Base-by-base conservation (phyloP, 2,797 vertebrate species). In the Pelobates cultripes region DNA sequence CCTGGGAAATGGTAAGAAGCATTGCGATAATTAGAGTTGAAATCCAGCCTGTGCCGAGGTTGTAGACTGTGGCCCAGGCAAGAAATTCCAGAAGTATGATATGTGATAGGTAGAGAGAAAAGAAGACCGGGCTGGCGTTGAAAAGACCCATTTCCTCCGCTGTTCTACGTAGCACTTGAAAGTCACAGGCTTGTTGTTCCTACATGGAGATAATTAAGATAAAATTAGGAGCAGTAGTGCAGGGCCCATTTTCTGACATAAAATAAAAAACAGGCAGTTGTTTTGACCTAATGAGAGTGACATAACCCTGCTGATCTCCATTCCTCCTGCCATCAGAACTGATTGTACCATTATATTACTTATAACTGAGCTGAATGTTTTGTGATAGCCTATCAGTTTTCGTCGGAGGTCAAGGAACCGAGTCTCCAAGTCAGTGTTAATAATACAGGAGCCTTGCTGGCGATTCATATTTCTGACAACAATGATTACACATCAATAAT, bases 21-120 rank as follows among this genome's bases (percentile, higher is more conserved):
- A 93, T 73, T 43, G 92, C 77, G 0, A 93, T 90, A 70, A 98
- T 51, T 70, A 96, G 10, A 0, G 96, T 97, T 13, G 92, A 85
- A 14, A 91, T 92, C 98, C 97, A 99, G 85, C 96, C 93, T 0
- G 94, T 96, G 10, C 97, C 98, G 0, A 93, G 95, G 86, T 92
- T 86, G 40, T 78, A 95, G 41, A 97, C 8, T 14, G 94, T 91
- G 60, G 95, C 64, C 95, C 95, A 95, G 7, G 93, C 93, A 2
- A 97, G 15, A 76, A 87, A 87, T 88, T 99, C 98, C 91, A 99
- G 88, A 60, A 91, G 86, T 4, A 99, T n/a, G 77, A 99, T 96
- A 81, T 99, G 98, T 43, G 85, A 90, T 86, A 99, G 82, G 77
- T 94, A 92, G 40, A 98, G 89, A 14, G 89, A 90, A 91, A 97